Evolutionary conservation across 2,797 vertebrate genomes (phyloP).

Genomic region (Arremon aurantiirostris): DNA sequence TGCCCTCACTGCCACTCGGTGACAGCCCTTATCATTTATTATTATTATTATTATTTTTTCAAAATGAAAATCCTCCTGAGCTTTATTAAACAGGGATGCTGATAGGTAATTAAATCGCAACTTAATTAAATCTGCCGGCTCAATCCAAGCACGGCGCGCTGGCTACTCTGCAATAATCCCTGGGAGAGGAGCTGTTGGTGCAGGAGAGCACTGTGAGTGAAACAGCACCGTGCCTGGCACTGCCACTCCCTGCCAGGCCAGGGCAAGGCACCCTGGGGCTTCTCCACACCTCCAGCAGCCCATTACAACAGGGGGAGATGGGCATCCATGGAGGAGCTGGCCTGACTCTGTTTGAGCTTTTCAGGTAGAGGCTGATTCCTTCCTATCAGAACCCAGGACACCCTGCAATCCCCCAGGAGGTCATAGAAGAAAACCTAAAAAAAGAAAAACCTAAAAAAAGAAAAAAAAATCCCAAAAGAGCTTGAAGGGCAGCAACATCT

Average conservation of each 20-base stretch:
- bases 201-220: neutral
- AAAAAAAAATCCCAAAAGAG: fast-evolving
- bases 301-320: neutral
- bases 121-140: constrained; percentile 73
- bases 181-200: constrained; percentile 6
- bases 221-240: neutral
- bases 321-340: neutral
- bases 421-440: neutral
- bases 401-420: neutral
- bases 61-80: constrained; percentile 70
- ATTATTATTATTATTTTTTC: constrained; percentile 56
- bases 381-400: neutral
- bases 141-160: constrained; percentile 19
- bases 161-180: constrained; percentile 47
- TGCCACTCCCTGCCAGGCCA: neutral
- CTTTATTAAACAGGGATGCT: constrained; percentile 74
- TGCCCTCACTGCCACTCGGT: neutral
- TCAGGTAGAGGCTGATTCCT: neutral
- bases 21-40: constrained; percentile 46
- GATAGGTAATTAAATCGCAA: constrained; percentile 74
- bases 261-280: fast-evolving
- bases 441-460: neutral
- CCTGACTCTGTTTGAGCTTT: neutral
- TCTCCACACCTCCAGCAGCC: neutral
- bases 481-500: neutral